Evolutionary conservation across 1,140 invertebrate species (phyloP).

Genomic region (Latrodectus geometricus): DNA sequence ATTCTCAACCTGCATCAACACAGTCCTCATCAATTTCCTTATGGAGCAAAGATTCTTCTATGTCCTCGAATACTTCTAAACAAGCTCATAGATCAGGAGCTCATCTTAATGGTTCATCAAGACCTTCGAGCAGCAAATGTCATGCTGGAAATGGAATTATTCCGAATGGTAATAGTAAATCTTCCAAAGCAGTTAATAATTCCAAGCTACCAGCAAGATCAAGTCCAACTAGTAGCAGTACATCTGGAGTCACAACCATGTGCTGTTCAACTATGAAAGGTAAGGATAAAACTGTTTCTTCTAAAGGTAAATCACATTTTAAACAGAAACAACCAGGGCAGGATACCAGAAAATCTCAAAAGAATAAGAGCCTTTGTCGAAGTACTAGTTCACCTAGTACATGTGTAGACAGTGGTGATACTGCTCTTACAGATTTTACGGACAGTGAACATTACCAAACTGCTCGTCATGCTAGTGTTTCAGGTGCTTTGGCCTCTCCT

Average conservation of each 20-base stretch:
- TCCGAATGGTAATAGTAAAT: conserved; percentile 21
- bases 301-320: conserved; percentile 23
- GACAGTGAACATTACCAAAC: conserved; percentile 49
- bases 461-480: conserved; percentile 41
- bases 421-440: conserved; percentile 49
- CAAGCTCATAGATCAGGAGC: background rate
- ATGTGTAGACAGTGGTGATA: conserved; percentile 53
- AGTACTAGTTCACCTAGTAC: conserved; percentile 55
- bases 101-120: background rate
- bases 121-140: background rate
- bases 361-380: conserved; percentile 40
- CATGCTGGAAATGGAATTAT: conserved; percentile 11
- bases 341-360: conserved; percentile 43
- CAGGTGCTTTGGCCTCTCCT: conserved; percentile 39
- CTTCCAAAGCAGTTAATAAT: conserved; percentile 4
- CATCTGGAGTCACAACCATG: conserved; percentile 46
- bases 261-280: conserved; percentile 34
- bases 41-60: conserved; percentile 50
- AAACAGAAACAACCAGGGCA: conserved; percentile 34
- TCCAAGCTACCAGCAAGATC: conserved; percentile 37
- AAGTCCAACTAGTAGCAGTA: conserved; percentile 54
- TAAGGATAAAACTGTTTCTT: conserved; percentile 43
- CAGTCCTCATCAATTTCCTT: conserved; percentile 51
- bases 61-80: conserved; percentile 25
- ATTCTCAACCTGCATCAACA: conserved; percentile 23